phyloP scores from a whole-genome alignment of 2,888 invertebrate genomes.

The Meandrusa payeni region DNA sequence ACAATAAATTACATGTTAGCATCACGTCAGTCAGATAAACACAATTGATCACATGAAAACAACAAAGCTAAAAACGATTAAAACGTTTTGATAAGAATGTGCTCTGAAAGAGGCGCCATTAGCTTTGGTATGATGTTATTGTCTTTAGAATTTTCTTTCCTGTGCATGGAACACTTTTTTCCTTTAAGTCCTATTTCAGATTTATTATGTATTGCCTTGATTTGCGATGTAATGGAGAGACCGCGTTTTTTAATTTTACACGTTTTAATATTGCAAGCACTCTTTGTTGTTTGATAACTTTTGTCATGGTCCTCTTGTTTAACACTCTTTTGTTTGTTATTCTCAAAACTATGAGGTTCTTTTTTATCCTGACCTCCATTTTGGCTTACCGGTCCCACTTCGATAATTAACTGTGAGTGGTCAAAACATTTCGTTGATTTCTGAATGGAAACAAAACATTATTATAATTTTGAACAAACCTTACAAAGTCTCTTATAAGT shows the following conservation, averaged over 20 bases:
- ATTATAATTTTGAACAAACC: neutral
- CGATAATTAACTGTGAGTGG: constrained; percentile 57
- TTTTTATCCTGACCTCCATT: constrained; percentile 33
- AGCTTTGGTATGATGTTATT: constrained; percentile 52
- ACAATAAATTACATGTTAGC: constrained; percentile 2
- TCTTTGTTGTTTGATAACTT: constrained; percentile 35
- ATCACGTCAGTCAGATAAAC: constrained; percentile 17
- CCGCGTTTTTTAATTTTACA: constrained; percentile 63
- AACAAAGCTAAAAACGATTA: constrained; percentile 35
- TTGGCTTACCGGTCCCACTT: constrained; percentile 31
- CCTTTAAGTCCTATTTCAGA: constrained; percentile 66
- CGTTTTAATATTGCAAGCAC: constrained; percentile 42
- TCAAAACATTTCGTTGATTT: constrained; percentile 71
- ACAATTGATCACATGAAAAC: constrained; percentile 14
- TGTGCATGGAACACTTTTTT: constrained; percentile 61
- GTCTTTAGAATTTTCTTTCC: constrained; percentile 56
- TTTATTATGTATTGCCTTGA: constrained; percentile 70
- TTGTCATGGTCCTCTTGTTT: constrained; percentile 31
- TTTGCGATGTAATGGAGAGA: constrained; percentile 61
- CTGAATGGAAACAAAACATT: constrained; percentile 36
- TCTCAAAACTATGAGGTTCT: constrained; percentile 33
- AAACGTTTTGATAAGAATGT: constrained; percentile 67
- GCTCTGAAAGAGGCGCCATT: constrained; percentile 57
- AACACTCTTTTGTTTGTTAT: constrained; percentile 33
- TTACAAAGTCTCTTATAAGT: too few relatives aligned